Conservation (phyloP, 1,140 invertebrate species). For the Manduca sexta region DNA sequence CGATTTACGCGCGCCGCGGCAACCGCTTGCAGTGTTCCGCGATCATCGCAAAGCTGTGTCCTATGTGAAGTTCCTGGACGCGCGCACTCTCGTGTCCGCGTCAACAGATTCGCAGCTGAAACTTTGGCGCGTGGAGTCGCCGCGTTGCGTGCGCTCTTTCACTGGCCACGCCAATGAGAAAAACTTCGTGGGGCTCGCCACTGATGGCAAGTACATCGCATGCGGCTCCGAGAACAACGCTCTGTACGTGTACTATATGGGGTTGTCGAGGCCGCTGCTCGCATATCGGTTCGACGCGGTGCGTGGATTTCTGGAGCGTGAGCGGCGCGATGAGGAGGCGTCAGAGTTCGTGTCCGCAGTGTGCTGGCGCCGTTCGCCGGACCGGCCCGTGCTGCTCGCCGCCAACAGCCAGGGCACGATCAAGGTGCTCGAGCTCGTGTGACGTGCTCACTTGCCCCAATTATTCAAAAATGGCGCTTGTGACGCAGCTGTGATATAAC, state of each 20-base stretch:
- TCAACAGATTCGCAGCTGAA: constrained; percentile 96
- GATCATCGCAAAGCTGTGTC: constrained; percentile 97
- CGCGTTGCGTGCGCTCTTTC: constrained; percentile 89
- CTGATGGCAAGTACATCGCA: constrained; percentile 94
- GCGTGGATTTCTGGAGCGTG: constrained; percentile 84
- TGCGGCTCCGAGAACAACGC: constrained; percentile 98
- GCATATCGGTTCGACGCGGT: constrained; percentile 92
- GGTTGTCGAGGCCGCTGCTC: constrained; percentile 89
- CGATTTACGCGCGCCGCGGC: constrained; percentile 90
- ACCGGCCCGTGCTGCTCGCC: constrained; percentile 83
- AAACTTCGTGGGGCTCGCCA: constrained; percentile 97
- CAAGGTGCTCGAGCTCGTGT: constrained; percentile 88
- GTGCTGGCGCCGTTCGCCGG: constrained; percentile 90
- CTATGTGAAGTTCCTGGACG: constrained; percentile 95
- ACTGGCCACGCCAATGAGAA: constrained; percentile 97
- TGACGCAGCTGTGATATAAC: not conserved
- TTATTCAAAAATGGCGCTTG: not conserved
- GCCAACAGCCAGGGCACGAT: constrained; percentile 97
- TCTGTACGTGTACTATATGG: constrained; percentile 95
- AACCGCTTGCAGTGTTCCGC: constrained; percentile 88
- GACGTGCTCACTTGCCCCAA: constrained; percentile 16
- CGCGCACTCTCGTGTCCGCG: constrained; percentile 92
- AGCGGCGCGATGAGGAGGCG: constrained; percentile 85
- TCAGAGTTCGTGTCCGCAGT: constrained; percentile 97
- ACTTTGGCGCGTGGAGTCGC: constrained; percentile 90